phyloP scores from a whole-genome alignment of 2,888 invertebrate species.

The Dorcus hopei region DNA sequence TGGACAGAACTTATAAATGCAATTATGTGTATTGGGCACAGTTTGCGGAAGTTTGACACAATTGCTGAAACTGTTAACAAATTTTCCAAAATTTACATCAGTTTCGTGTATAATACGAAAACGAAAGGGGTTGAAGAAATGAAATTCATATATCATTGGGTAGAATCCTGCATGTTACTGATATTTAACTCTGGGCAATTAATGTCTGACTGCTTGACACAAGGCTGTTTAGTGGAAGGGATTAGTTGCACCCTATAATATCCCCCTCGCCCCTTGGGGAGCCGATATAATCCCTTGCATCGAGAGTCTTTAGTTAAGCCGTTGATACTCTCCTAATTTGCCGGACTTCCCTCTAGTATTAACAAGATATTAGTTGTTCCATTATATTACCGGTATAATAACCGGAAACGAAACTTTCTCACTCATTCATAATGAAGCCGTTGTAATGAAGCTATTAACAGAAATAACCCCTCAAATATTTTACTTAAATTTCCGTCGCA shows the following conservation, averaged over 20 bases:
- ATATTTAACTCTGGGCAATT: conserved; percentile 30
- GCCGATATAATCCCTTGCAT: conserved; percentile 32
- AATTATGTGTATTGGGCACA: no score
- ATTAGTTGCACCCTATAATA: conserved; percentile 37
- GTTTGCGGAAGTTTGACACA: no score
- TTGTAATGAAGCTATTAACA: not conserved
- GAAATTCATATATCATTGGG: no score
- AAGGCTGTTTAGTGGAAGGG: conserved; percentile 36
- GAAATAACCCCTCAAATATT: no score
- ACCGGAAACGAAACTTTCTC: not conserved
- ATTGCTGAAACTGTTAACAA: no score
- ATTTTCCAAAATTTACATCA: no score
- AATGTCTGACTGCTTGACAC: conserved; percentile 38
- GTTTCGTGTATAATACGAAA: no score
- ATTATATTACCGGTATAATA: conserved; percentile 3
- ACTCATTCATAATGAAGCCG: not conserved
- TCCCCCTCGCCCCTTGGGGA: conserved; percentile 33
- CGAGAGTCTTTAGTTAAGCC: conserved; percentile 40
- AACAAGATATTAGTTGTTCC: conserved; percentile 21
- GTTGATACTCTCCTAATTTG: conserved; percentile 46
- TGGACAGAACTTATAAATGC: not conserved
- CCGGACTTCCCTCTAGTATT: conserved; percentile 41
- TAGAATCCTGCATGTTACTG: not conserved
- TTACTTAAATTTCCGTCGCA: not conserved
- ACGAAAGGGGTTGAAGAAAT: no score